These are phyloP conservation scores for Toxotes jaculatrix DNA, from an alignment of 2,113 vertebrate species.

Conservation along the genomic window DNA sequence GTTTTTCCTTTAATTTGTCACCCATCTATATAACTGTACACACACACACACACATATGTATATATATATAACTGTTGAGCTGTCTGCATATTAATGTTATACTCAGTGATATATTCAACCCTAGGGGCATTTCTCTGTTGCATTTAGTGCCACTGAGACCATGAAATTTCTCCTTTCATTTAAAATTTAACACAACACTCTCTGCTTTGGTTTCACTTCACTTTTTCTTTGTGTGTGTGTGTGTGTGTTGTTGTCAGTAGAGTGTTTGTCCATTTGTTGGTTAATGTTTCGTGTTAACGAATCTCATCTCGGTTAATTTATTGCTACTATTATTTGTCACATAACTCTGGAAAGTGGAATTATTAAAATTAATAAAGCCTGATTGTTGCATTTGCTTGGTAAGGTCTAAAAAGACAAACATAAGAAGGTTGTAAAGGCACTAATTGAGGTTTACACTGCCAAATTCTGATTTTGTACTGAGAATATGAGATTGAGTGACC, in stretches of 20 bases:
- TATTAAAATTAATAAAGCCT: background rate
- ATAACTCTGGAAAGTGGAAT: background rate
- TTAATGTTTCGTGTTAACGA: too few relatives aligned
- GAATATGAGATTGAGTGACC: background rate
- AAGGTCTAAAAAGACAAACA: background rate
- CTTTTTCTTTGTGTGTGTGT: background rate
- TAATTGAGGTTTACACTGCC: background rate
- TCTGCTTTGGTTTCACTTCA: conserved; percentile 7
- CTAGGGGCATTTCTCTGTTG: conserved; percentile 35
- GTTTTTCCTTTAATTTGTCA: too few relatives aligned
- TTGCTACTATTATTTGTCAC: background rate
- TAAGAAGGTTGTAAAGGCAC: background rate
- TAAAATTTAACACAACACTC: conserved; percentile 39
- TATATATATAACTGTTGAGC: too few relatives aligned
- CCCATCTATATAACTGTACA: too few relatives aligned
- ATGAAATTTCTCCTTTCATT: conserved; percentile 38
- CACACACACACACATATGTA: too few relatives aligned
- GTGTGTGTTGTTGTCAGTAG: background rate
- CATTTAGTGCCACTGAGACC: conserved; percentile 10
- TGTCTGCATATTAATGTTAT: conserved; percentile 32
- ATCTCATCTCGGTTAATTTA: conserved; percentile 11
- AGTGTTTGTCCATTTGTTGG: background rate
- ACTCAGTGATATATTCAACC: conserved; percentile 23
- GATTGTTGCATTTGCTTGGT: background rate
- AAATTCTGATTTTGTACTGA: background rate